These are phyloP conservation scores for Napeogenes sylphis DNA, from an alignment of 2,888 invertebrate genomes.

Conservation along the genomic window DNA sequence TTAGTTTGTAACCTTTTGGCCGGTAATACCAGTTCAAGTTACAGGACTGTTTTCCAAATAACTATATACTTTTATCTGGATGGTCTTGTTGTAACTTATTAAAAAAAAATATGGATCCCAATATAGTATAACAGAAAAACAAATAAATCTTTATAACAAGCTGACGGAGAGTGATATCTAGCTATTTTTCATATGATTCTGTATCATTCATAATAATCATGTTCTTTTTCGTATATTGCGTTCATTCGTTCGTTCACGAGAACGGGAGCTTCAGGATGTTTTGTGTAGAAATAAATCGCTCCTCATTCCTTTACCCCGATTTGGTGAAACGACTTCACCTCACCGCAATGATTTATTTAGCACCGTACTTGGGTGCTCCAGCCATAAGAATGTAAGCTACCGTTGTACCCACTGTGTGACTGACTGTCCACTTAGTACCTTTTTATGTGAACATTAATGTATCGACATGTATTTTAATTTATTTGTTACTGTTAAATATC, in stretches of 20 bases:
- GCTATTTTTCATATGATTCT: constrained; percentile 18
- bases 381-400: constrained; percentile 49
- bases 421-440: constrained; percentile 9
- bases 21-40: too few species aligned
- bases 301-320: constrained; percentile 53
- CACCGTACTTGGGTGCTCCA: constrained; percentile 51
- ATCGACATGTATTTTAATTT: neutral
- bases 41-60: too few species aligned
- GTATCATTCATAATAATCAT: constrained; percentile 27
- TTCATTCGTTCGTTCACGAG: constrained; percentile 29
- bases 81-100: constrained; percentile 22
- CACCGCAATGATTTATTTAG: constrained; percentile 60
- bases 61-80: too few species aligned
- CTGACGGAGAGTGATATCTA: constrained; percentile 14
- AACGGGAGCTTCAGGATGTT: constrained; percentile 35
- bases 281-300: constrained; percentile 51
- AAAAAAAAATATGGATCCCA: constrained; percentile 44
- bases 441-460: constrained; percentile 8
- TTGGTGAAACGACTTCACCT: constrained; percentile 58
- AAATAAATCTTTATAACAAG: neutral
- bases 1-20: too few species aligned
- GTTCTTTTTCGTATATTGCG: constrained; percentile 41
- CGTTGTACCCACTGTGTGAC: constrained; percentile 40
- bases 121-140: constrained; percentile 31
- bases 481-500: too few species aligned